A percentile compares a stretch with the other conserved stretches of the same genome.
phyloP scores from a whole-genome alignment of 2,888 invertebrate genomes.

The Acronicta leporina region DNA sequence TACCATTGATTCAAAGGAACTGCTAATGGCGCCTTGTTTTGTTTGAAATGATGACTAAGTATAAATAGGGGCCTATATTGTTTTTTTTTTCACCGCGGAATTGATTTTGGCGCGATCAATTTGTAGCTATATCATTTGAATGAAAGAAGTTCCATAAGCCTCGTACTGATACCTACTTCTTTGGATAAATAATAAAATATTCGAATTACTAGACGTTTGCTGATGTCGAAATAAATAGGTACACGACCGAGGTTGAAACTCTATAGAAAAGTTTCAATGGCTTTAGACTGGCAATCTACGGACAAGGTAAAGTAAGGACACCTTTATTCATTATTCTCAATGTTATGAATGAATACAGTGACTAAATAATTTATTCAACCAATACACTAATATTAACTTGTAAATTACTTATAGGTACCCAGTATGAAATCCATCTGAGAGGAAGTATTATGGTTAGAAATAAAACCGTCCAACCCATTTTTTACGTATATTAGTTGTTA shows the following conservation, averaged over 20 bases:
- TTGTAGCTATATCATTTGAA: constrained; percentile 23
- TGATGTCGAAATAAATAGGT: constrained; percentile 32
- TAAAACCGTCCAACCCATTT: no score
- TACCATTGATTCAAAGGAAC: constrained; percentile 81
- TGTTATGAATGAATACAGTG: constrained; percentile 10
- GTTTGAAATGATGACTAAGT: constrained; percentile 79
- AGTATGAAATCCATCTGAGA: no score
- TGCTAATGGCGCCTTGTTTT: constrained; percentile 83
- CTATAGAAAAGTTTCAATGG: constrained; percentile 37
- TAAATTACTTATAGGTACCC: no score
- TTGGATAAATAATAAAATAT: not conserved
- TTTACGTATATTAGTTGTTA: no score
- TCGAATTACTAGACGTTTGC: not conserved
- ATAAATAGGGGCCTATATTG: constrained; percentile 18
- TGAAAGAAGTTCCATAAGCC: not conserved
- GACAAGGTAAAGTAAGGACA: constrained; percentile 26
- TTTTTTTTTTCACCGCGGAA: constrained; percentile 33
- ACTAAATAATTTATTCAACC: not conserved
- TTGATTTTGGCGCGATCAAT: constrained; percentile 38
- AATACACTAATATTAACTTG: no score
- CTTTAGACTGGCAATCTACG: constrained; percentile 32
- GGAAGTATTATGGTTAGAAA: no score
- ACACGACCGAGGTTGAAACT: constrained; percentile 32
- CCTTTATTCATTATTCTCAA: constrained; percentile 9
- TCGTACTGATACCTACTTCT: no score